Base-by-base conservation (phyloP, 1,140 invertebrate species). In the Gryllus bimaculatus region DNA sequence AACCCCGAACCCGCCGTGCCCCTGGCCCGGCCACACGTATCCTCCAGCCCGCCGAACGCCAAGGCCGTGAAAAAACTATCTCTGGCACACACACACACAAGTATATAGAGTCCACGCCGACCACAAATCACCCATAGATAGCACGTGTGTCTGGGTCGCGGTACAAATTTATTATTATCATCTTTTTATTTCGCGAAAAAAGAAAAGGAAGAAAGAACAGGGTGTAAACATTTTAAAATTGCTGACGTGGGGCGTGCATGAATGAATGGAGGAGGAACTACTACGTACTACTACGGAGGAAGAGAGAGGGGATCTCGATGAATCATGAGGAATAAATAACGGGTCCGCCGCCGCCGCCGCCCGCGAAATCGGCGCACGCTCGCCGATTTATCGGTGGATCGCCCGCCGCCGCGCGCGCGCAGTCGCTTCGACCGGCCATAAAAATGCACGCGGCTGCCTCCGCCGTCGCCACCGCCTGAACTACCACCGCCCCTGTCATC, bases 101-200 rank as follows among this genome's bases (percentile, higher is more conserved):
- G 5, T 39, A 39, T 18, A 66, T 66, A 18, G 54, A 66, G 54
- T 66, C 54, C 54, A 18, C 54, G 10, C 54, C 54, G 54, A 66
- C 54, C 54, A 66, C 54, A 66, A 66, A 66, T 66, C 54, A 66
- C 54, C 54, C 54, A 66, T 66, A 66, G 54, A 66, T 66, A 66
- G 54, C 54, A 66, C 54, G 54, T 66, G 54, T 66, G 54, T 66
- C 54, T 66, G 54, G 54, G 54, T 66, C 54, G 54, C 54, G 54
- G 54, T 66, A 66, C 54, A 66, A 66, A 66, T 66, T 66, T 66
- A 66, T 66, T 66, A 66, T 66, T 66, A 66, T 66, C 54, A 66
- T 66, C 54, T 66, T 66, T 66, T 66, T 66, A 66, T 66, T 66
- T 66, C 54, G 54, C 3, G 54, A 10, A 66, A 66, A 66, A 66